Evolutionary conservation across 2,113 vertebrate species (phyloP).

Genomic region (Mirza zaza): DNA sequence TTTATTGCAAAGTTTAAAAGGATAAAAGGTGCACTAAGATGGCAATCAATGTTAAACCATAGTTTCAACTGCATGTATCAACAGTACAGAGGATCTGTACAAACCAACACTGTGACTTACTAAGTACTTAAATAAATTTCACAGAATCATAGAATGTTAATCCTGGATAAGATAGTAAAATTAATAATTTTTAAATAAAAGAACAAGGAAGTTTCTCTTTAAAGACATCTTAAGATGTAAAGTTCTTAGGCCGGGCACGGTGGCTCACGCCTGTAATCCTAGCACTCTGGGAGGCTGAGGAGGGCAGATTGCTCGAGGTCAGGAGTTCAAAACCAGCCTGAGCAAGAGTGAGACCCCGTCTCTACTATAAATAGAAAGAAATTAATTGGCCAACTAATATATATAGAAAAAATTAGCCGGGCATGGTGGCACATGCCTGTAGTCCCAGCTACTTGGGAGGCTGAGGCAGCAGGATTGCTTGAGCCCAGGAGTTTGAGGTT

Average conservation of each 20-base stretch:
- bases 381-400: too few relatives aligned
- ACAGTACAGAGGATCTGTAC: neutral
- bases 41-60: neutral
- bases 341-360: too few relatives aligned
- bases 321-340: too few relatives aligned
- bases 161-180: neutral
- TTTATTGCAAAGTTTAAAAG: constrained; percentile 17
- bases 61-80: neutral
- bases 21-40: neutral
- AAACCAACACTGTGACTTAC: neutral
- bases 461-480: too few relatives aligned
- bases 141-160: constrained; percentile 21
- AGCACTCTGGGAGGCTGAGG: too few relatives aligned
- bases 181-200: neutral
- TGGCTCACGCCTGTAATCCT: too few relatives aligned
- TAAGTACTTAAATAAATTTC: neutral
- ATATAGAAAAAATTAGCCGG: too few relatives aligned
- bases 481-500: too few relatives aligned
- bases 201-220: neutral
- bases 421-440: too few relatives aligned
- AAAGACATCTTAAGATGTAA: constrained; percentile 17
- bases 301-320: too few relatives aligned
- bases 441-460: too few relatives aligned
- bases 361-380: too few relatives aligned
- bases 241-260: neutral